Percentiles rank a stretch among this genome's conserved stretches.
These are phyloP conservation scores for Riptortus pedestris DNA, from an alignment of 1,140 invertebrate species.

Conservation along the genomic window DNA sequence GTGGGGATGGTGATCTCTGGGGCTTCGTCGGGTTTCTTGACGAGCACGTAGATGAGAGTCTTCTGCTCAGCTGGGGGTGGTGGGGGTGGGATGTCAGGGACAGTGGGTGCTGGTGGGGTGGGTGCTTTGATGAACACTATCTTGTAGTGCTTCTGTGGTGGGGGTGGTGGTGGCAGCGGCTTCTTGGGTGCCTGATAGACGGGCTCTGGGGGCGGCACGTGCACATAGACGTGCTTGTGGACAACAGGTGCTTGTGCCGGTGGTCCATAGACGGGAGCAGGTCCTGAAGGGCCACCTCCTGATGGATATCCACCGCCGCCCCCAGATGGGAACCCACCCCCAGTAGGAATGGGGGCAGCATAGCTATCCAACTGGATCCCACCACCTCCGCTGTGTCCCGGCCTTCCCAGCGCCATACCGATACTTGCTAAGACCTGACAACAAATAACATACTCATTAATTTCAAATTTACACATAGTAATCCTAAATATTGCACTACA, in stretches of 20 bases:
- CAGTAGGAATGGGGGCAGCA: slow-evolving; percentile 31
- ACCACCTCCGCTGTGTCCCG: slow-evolving; percentile 27
- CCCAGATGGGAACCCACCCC: slow-evolving; percentile 38
- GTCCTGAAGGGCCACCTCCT: slow-evolving; percentile 42
- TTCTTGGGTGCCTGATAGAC: slow-evolving; percentile 50
- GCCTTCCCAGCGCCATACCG: slow-evolving; percentile 30
- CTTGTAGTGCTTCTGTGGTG: slow-evolving; percentile 79
- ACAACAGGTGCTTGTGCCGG: slow-evolving; percentile 61
- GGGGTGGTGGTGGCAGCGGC: slow-evolving; percentile 38
- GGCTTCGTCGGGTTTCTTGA: slow-evolving; percentile 74
- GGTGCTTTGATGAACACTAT: slow-evolving; percentile 83
- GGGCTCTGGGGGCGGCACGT: slow-evolving; percentile 72
- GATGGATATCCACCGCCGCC: too few relatives aligned
- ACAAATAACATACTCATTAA: too few relatives aligned
- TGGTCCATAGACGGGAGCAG: slow-evolving; percentile 55
- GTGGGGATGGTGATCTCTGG: slow-evolving; percentile 67
- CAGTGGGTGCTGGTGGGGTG: slow-evolving; percentile 63
- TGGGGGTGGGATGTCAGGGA: slow-evolving; percentile 56
- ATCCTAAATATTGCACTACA: too few relatives aligned
- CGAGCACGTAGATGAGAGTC: slow-evolving; percentile 77
- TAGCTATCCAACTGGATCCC: slow-evolving; percentile 33
- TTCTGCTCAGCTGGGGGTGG: slow-evolving; percentile 75
- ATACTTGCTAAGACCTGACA: slow-evolving; percentile 17
- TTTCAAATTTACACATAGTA: too few relatives aligned
- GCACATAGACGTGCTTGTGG: slow-evolving; percentile 77